phyloP scores from a whole-genome alignment of 2,113 vertebrate genomes.

The Meles meles region DNA sequence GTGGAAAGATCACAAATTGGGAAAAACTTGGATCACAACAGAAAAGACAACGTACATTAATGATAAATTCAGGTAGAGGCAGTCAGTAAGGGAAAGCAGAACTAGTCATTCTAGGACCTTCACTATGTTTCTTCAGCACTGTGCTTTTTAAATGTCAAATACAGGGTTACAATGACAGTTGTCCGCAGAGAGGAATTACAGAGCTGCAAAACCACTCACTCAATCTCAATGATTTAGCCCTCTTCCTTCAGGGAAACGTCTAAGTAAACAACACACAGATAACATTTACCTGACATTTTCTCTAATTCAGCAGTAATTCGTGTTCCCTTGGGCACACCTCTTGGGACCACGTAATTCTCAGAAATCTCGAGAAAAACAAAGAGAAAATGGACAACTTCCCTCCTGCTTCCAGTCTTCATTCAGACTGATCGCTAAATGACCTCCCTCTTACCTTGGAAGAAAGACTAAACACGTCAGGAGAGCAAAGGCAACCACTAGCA shows the following conservation, averaged over 20 bases:
- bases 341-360: slow-evolving; percentile 42
- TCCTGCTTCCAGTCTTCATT: not conserved
- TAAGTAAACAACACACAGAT: slow-evolving; percentile 55
- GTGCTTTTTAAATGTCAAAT: slow-evolving; percentile 48
- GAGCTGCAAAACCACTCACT: slow-evolving; percentile 32
- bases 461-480: slow-evolving; percentile 35
- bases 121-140: not conserved
- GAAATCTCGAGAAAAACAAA: slow-evolving; percentile 41
- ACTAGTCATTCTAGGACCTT: not conserved
- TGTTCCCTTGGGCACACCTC: not conserved
- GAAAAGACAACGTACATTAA: not conserved
- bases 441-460: not conserved
- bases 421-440: not conserved
- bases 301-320: slow-evolving; percentile 63
- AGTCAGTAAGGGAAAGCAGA: not conserved
- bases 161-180: slow-evolving; percentile 51
- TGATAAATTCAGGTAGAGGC: not conserved
- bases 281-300: slow-evolving; percentile 69
- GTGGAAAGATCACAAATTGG: not conserved
- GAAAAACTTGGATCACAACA: not conserved
- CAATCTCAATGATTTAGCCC: slow-evolving; percentile 36
- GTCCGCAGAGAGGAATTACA: slow-evolving; percentile 52
- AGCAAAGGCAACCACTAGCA: not conserved
- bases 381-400: slow-evolving; percentile 18
- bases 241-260: slow-evolving; percentile 51